Percentiles rank a stretch among this genome's conserved stretches.
These are phyloP conservation scores for Bruchidius siliquastri DNA, from an alignment of 2,888 invertebrate genomes.

Conservation along the genomic window DNA sequence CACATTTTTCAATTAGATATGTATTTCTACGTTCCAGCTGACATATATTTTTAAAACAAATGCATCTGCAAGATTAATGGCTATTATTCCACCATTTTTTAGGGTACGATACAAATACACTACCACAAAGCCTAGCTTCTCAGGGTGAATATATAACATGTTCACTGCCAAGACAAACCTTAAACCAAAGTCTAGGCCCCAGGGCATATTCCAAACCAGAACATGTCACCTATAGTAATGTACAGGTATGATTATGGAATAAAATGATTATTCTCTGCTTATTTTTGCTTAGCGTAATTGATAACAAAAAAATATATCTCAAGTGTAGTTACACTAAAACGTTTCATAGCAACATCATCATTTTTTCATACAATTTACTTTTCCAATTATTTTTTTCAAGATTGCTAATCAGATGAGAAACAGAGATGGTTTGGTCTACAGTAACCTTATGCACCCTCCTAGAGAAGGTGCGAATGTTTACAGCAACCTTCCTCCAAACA, in stretches of 20 bases:
- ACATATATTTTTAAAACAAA: no score
- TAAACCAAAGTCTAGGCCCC: conserved; percentile 8
- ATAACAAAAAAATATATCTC: no score
- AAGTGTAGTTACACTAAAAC: no score
- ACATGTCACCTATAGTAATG: conserved; percentile 41
- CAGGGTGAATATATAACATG: conserved; percentile 5
- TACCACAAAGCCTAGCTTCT: not conserved
- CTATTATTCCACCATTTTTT: not conserved
- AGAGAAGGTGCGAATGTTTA: conserved; percentile 48
- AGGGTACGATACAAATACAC: not conserved
- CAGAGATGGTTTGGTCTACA: conserved; percentile 48
- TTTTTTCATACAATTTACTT: not conserved
- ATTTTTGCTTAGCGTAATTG: no score
- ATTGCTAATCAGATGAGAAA: not conserved
- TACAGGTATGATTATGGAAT: conserved; percentile 21
- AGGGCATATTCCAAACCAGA: conserved; percentile 29
- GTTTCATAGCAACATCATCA: no score
- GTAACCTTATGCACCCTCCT: conserved; percentile 52
- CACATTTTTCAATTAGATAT: no score
- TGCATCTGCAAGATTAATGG: no score
- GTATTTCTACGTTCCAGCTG: no score
- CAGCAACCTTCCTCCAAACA: conserved; percentile 35
- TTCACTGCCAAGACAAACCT: conserved; percentile 14
- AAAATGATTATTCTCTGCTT: no score
- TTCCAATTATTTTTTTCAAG: not conserved